Evolutionary conservation across 2,113 vertebrate species (phyloP).

Genomic region (Saguinus midas): DNA sequence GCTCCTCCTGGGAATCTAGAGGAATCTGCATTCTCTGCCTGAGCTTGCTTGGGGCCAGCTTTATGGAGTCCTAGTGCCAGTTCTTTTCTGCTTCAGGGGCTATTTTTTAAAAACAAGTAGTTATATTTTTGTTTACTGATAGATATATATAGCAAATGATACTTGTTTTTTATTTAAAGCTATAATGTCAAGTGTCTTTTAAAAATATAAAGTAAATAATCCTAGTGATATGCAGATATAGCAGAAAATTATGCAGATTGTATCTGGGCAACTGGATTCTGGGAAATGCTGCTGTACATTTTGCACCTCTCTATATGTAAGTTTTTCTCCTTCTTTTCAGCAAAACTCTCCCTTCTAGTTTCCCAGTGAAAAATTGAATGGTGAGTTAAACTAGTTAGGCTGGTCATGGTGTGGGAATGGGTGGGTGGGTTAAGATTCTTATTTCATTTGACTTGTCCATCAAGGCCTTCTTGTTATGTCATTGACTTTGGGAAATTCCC

Average conservation of each 20-base stretch:
- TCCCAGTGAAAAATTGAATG: not conserved
- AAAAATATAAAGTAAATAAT: not conserved
- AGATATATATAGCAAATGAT: not conserved
- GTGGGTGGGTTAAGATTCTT: not conserved
- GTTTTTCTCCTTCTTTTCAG: not conserved
- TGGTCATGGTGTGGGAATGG: not conserved
- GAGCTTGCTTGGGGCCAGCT: not conserved
- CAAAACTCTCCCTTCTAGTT: not conserved
- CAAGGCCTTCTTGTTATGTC: not conserved
- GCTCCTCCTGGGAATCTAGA: not conserved
- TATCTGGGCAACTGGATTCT: not conserved
- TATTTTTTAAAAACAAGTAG: not conserved
- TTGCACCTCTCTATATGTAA: not conserved
- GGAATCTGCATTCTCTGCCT: not conserved
- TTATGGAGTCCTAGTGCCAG: accelerated
- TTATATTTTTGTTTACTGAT: not conserved
- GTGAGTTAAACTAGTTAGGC: not conserved
- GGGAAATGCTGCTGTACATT: not conserved
- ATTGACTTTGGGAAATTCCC: not conserved
- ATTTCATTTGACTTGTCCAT: not conserved
- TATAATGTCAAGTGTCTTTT: not conserved
- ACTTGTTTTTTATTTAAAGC: not conserved
- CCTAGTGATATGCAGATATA: not conserved
- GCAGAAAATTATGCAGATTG: not conserved
- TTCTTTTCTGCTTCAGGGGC: not conserved